Base-by-base conservation (phyloP, 1,140 invertebrate species). In the Manduca sexta region DNA sequence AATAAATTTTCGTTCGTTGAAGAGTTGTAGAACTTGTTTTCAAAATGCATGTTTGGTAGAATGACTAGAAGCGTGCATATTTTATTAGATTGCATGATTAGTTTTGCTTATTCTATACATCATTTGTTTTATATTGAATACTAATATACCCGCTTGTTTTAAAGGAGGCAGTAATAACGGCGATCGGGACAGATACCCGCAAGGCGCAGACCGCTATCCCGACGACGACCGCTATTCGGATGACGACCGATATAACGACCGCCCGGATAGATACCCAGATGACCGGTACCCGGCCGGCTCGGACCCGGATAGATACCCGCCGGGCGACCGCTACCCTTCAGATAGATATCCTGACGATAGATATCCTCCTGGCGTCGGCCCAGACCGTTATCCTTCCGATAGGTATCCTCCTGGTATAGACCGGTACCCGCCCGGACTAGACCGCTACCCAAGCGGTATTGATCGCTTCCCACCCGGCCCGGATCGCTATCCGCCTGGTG, bases 161-260 rank as follows among this genome's bases (percentile, higher is more conserved):
- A 17, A 77, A 81, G 84, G 82, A 73, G 79, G 81, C 61, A 84
- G 64, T 49, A 69, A 63, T 37, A 70, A 73, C 16, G 73, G 81
- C 15, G 78, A 81, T 58, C 75, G 75, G 35, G 78, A 84, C 47
- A 67, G 78, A 41, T 80, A 86, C 55, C 83, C 87, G 68, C 83
- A 71, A 66, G 88, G 74, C 79, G 87, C 78, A 49, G 87, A 88
- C 64, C 75, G 88, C 81, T 86, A 87, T 74, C 77, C 88, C 37
- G 84, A 86, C 35, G 74, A 78, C 47, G 69, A 83, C 55, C 64
- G 77, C 30, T 72, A 72, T 34, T 50, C 56, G 1, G 67, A 70
- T 37, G 77, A 74, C 21, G 82, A 79, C 33, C 71, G 84, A 43
- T 86, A 84, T 49, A 64, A 66, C 26, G 73, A 79, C 61, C 72